phyloP scores from a whole-genome alignment of 2,113 vertebrate species.

The Gallinago undulata region DNA sequence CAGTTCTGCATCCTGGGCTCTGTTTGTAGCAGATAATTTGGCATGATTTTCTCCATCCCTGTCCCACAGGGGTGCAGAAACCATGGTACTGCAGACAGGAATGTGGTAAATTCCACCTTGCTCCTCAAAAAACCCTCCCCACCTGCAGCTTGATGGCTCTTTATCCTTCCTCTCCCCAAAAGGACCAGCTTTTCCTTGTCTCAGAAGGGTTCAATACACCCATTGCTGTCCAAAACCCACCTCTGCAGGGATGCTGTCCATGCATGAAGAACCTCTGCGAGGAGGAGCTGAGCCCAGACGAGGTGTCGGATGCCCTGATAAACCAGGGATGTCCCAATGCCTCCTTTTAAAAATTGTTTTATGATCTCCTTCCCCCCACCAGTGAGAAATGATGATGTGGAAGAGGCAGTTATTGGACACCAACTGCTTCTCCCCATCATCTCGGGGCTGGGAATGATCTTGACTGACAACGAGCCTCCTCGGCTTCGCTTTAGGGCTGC shows the following conservation, averaged over 20 bases:
- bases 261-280: neutral
- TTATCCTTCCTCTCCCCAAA: neutral
- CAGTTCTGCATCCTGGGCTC: neutral
- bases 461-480: constrained; percentile 5
- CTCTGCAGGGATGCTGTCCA: neutral
- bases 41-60: neutral
- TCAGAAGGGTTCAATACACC: neutral
- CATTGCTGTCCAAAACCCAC: neutral
- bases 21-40: neutral
- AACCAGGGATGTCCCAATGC: neutral
- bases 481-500: neutral
- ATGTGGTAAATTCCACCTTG: neutral
- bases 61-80: neutral
- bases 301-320: no score
- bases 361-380: neutral
- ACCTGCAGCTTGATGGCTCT: neutral
- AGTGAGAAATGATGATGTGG: neutral
- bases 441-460: neutral
- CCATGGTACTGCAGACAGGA: neutral
- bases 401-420: neutral
- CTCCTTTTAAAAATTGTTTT: neutral
- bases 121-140: neutral
- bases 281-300: neutral
- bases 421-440: neutral
- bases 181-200: no score